Base-by-base conservation (phyloP, 2,113 vertebrate genomes). In the Lycaon pictus region DNA sequence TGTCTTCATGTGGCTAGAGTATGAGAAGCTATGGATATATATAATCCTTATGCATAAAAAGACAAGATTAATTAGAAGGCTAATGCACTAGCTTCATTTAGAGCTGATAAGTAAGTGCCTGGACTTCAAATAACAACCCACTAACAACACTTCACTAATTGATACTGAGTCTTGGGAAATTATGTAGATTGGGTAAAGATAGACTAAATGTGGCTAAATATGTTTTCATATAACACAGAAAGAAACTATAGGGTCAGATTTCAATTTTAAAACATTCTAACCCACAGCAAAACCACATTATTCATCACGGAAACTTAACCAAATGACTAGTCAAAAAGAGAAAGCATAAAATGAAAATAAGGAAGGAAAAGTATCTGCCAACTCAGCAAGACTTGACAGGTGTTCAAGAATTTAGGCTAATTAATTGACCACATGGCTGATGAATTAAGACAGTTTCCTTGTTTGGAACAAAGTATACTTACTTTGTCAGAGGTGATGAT, bases 331-430 rank as follows among this genome's bases (percentile, higher is more conserved):
- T 76, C 37, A 87, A 43, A 95, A 89, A 97, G 84, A 96, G 56
- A 93, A 95, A 96, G 62, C 85, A 63, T 43, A 56, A 76, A 93
- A 80, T 55, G 77, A 93, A 95, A 81, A n/a, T 15, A 55, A 95
- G 72, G 77, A 77, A 43, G n/a, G 20, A 94, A 58, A 69, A 69
- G 82, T 97, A 94, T 13, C 48, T 92, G 76, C 11, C 74, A 96
- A 62, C 32, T 90, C 96, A 96, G 87, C 90, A 95, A 93, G 85
- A 81, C 58, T 81, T 95, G 86, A 95, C 84, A 96, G 80, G 72
- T 90, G 63, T 74, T 97, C 83, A 90, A 87, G 74, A 89, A 97
- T 96, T 95, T 95, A 90, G 62, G 65, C 53, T 96, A 93, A 98
- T 85, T 60, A 97, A 96, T 60, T 96, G 55, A 53, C 87, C 89